These are phyloP conservation scores for Coracopsis vasa DNA, from an alignment of 2,113 vertebrate genomes.

Conservation along the genomic window DNA sequence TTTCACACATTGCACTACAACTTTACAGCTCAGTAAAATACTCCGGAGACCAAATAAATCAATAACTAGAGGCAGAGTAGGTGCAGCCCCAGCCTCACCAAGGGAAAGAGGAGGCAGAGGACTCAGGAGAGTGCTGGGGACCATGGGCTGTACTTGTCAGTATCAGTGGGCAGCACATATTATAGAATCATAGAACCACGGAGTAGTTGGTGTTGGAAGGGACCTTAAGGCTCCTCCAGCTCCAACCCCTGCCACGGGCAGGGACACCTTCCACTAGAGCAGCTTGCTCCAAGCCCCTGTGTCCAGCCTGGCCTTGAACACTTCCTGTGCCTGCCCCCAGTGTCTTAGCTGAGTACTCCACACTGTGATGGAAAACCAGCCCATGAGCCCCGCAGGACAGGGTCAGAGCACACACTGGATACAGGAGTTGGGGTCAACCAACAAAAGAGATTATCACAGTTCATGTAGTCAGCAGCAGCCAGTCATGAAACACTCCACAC, in stretches of 20 bases:
- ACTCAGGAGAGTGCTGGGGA: neutral
- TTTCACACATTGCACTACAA: neutral
- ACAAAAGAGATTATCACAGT: accelerated
- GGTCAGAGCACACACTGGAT: accelerated
- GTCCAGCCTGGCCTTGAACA: neutral
- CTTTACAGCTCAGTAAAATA: neutral
- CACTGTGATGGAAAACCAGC: accelerated
- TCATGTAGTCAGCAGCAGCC: neutral
- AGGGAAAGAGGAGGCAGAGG: neutral
- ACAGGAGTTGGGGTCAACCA: accelerated
- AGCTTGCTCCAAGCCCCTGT: neutral
- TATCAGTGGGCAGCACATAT: neutral
- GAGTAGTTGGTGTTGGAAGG: no score
- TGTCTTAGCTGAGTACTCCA: accelerated
- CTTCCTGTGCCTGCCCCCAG: accelerated
- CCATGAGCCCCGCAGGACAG: no score
- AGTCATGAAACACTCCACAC: accelerated
- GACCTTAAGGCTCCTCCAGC: no score
- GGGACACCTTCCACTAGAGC: neutral
- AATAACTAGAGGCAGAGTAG: neutral
- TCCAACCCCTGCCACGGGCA: no score
- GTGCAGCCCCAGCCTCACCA: neutral
- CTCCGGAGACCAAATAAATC: neutral
- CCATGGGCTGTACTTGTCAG: neutral
- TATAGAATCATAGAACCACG: neutral